Base-by-base conservation (phyloP, 2,113 vertebrate species). In the Myotis yumanensis region DNA sequence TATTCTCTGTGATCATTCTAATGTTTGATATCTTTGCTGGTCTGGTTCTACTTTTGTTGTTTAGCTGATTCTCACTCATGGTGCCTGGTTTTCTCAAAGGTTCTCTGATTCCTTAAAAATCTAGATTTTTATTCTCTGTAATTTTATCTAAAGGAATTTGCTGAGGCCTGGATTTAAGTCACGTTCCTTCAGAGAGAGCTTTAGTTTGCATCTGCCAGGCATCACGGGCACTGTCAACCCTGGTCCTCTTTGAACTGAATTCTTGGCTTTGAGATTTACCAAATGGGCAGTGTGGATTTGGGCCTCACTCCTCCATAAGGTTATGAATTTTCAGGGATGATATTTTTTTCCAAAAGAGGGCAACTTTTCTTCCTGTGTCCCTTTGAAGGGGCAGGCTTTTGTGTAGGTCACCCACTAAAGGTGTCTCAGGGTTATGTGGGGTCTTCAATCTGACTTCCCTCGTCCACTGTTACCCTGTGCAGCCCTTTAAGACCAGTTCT, bases 211-310 rank as follows among this genome's bases (percentile, higher is more conserved):
- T 83, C 28, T 54, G 22, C 62, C 30, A 48, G 43, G 4, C 62
- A 71, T 91, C n/a, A 83, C 9, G 12, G n/a, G 32, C 5, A 72
- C 68, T n/a, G 16, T 75, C 51, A 77, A 77, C 52, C 2, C 15
- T 62, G 54, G 32, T 86, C 89, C n/a, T 37, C 28, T 59, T 71
- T 68, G 23, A 71, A 66, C 35, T 80, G 84, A 80, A 86, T 54
- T 80, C 48, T 64, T 93, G 51, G 17, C 40, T 92, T 92, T 54
- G 43, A 93, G 23, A 22, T 71, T 91, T 57, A 81, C 40, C 81
- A 75, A 54, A n/a, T 20, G 15, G 54, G 16, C 15, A 43, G 43
- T 66, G 14, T 89, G 54, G n/a, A 37, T 86, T 86, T 86, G 40
- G 54, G 64, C 23, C 35, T 4, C 37, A 51, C 3, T 59, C 32